Base-by-base conservation (phyloP, 2,797 vertebrate species). In the Arnoldichthys spilopterus region DNA sequence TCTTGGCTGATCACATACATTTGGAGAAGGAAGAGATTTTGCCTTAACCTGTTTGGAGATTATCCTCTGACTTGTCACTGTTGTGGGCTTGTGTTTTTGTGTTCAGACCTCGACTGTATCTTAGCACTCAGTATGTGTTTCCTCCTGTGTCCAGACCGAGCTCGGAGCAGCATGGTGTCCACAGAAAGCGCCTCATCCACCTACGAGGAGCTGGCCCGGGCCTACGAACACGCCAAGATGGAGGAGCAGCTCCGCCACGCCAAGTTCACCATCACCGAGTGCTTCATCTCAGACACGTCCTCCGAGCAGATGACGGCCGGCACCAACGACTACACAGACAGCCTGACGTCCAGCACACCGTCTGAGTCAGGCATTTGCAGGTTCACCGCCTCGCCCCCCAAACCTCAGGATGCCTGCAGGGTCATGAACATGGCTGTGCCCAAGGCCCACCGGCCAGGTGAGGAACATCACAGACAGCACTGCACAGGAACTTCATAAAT, bases 221-320 rank as follows among this genome's bases (percentile, higher is more conserved):
- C 98, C n/a, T 99, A 99, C 0, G 98, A 99, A 82, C 98, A 99
- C 0, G 98, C 98, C 88, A 98, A 98, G 91, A 97, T 99, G 97
- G 98, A 99, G 92, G 97, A 99, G 84, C 97, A 99, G 92, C 94
- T 99, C 85, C 92, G 97, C 69, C 97, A 99, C 3, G 98, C 97
- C 90, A 99, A 98, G 90, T 98, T 99, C 94, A 98, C 97, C 91
- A 98, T 99, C 93, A 99, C 98, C 0, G 98, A 99, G 82, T 99
- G 98, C 94, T 99, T 99, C 94, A 98, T 99, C 86, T 99, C 98
- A 3, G 98, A 99, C 93, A 99, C 98, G 0, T 99, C 98, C 0
- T 98, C 97, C 0, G 98, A 98, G 91, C 98, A 99, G 93, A 93
- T 98, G 92, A 98, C 98, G 30, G 97, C 97, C 75, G 97, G 97